These are phyloP conservation scores for Drosophila kanekoi DNA, from an alignment of 2,888 invertebrate species.

Conservation along the genomic window DNA sequence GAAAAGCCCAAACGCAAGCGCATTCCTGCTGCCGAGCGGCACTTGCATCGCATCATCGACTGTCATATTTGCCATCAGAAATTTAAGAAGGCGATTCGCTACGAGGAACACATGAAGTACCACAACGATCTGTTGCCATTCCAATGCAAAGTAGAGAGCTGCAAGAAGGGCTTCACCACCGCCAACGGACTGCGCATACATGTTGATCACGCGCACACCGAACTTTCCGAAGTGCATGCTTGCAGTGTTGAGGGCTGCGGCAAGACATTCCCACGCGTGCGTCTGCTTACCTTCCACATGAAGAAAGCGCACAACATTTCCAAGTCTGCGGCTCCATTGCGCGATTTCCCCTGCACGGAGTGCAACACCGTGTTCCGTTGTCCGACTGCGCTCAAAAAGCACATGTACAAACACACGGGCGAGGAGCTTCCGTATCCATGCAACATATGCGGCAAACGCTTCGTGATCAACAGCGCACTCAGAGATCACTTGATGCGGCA, in stretches of 20 bases:
- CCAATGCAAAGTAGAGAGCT: conserved; percentile 80
- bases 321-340: conserved; percentile 74
- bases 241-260: conserved; percentile 81
- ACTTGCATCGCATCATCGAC: conserved; percentile 80
- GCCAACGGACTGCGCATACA: conserved; percentile 80
- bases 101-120: conserved; percentile 82
- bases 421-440: conserved; percentile 83
- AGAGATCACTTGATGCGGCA: conserved; percentile 84
- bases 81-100: conserved; percentile 80
- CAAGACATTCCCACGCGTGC: conserved; percentile 79
- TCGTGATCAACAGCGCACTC: conserved; percentile 83
- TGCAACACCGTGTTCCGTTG: conserved; percentile 84
- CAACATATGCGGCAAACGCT: conserved; percentile 82
- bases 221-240: conserved; percentile 77
- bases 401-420: conserved; percentile 83
- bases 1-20: conserved; percentile 71
- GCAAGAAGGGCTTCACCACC: conserved; percentile 82
- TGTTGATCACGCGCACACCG: conserved; percentile 81
- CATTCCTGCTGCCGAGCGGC: conserved; percentile 72
- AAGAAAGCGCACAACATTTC: conserved; percentile 77
- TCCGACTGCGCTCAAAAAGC: conserved; percentile 82
- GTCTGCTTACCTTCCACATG: conserved; percentile 82
- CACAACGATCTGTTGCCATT: conserved; percentile 82
- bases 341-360: conserved; percentile 82
- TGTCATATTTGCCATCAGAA: conserved; percentile 83